Base-by-base conservation (phyloP, 2,113 vertebrate genomes). In the Geococcyx californianus region DNA sequence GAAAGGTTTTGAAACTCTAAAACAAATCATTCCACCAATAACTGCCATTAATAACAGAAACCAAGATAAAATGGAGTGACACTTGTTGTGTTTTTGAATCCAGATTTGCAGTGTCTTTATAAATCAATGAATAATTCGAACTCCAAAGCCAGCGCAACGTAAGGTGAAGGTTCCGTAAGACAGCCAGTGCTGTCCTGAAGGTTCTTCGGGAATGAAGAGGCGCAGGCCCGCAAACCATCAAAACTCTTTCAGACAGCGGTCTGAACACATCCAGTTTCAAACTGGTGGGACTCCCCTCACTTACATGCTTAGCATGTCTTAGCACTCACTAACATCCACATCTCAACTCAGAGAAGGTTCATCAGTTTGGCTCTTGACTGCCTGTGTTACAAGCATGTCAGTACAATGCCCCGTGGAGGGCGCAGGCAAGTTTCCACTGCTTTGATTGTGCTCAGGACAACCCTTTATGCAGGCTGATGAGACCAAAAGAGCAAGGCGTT, bases 361-460 rank as follows among this genome's bases (percentile, higher is more conserved):
- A 16, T 56, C 23, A 31, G 24, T 56, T 64, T 87, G 54, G 25
- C 45, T 78, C 49, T 58, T 76, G 36, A 16, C 34, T 52, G 38
- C 33, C 55, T 70, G 23, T 9, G 8, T 47, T 45, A 73, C 13
- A 45, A 83, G n/a, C 0, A 2, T 23, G 23, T 8, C 3, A 1
- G 44, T n/a, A n/a, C n/a, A 52, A 38, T 69, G 31, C 21, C 25
- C 21, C 6, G 6, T 19, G 45, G 74, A 38, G 38, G 49, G 29
- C 28, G 17, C 0, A 4, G 24, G 49, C 33, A 77, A 42, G 55
- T 73, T 31, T 64, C 49, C 73, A 36, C 26, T 9, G 3, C 28
- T 29, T 33, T 2, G 3, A n/a, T 13, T 0, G 0, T 0, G 1
- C 67, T 60, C 55, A 52, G 54, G 16, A 83, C 63, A 20, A 10